Evolutionary conservation across 2,113 vertebrate species (phyloP), one percentile per base, ranked within the genome.

Genomic region (Orientallactaga bullata): DNA sequence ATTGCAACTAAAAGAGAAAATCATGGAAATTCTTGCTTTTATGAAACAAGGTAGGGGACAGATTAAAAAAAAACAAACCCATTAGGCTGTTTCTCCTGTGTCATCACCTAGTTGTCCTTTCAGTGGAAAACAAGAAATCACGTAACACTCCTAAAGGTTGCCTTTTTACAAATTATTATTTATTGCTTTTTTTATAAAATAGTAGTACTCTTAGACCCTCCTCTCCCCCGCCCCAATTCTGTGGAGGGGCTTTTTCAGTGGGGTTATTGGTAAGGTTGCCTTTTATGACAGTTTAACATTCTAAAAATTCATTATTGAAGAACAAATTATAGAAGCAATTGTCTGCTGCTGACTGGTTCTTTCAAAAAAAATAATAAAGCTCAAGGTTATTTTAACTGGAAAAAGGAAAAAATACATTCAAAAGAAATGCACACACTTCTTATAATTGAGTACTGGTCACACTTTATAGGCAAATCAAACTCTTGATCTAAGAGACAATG

Each of bases 401-500:
- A 92, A 95, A 94, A 83, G 69, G 35, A 72, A 87, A 90, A 79
- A 63, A 26, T 63, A 55, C 20, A 32, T 94, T 96, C 88, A 85
- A 88, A 96, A 95, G 96, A 93, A 95, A 97, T 10, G 76, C 73
- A 89, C 51, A 86, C 23, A 89, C 74, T 86, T 93, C 68, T 35
- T 80, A 66, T 93, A 96, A 97, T 20, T 94, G 92, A 92, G 90
- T n/a, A 60, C 88, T 32, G 76, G 88, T 90, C 92, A 93, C 80
- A 95, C 76, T 93, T 94, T 81, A 84, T 90, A 95, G 90, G 90
- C 91, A 94, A 95, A 96, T 92, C 92, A 90, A 96, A 96, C 88
- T 84, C 90, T 95, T 93, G 93, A 96, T 96, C 86, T 94, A 84
- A 95, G 86, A 63, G 39, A 51, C 76, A 81, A 74, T 95, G 84